A percentile compares a stretch with the other conserved stretches of the same genome.
Evolutionary conservation across 2,888 invertebrate genomes (phyloP).

Genomic region (Rhingia rostrata): DNA sequence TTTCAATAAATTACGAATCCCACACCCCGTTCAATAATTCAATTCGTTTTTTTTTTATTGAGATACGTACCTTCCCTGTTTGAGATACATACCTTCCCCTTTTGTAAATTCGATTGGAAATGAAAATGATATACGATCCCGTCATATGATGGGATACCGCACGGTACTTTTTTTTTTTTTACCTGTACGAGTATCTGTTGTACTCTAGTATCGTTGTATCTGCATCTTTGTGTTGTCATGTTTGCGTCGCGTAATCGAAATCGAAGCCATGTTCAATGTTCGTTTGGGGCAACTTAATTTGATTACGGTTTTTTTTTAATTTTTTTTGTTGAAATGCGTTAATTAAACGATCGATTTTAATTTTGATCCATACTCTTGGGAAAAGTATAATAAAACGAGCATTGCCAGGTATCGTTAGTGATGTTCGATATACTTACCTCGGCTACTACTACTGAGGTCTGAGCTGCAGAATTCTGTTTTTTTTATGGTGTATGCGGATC

Average conservation of each 20-base stretch:
- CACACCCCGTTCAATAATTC: constrained; percentile 36
- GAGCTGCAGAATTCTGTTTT: constrained; percentile 1
- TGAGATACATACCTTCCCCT: constrained; percentile 7
- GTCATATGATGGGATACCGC: constrained; percentile 48
- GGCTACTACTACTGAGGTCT: neutral
- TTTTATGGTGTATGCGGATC: constrained; percentile 14
- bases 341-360: constrained; percentile 68
- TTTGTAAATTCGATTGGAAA: constrained; percentile 51
- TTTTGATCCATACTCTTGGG: constrained; percentile 27
- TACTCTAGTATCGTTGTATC: constrained; percentile 25
- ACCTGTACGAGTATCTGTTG: constrained; percentile 19
- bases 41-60: constrained; percentile 22
- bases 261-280: constrained; percentile 18
- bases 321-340: constrained; percentile 54
- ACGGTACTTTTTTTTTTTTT: constrained; percentile 10
- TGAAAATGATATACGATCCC: constrained; percentile 12
- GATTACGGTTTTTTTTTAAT: constrained; percentile 36
- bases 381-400: neutral
- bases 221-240: constrained; percentile 62
- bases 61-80: constrained; percentile 3
- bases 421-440: constrained; percentile 28
- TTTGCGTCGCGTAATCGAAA: constrained; percentile 10
- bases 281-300: constrained; percentile 66
- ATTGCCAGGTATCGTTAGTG: constrained; percentile 25
- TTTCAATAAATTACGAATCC: constrained; percentile 43